Percentiles rank a stretch among this genome's conserved stretches.
These are phyloP conservation scores for Napeogenes inachia DNA, from an alignment of 2,888 invertebrate species.

Conservation along the genomic window DNA sequence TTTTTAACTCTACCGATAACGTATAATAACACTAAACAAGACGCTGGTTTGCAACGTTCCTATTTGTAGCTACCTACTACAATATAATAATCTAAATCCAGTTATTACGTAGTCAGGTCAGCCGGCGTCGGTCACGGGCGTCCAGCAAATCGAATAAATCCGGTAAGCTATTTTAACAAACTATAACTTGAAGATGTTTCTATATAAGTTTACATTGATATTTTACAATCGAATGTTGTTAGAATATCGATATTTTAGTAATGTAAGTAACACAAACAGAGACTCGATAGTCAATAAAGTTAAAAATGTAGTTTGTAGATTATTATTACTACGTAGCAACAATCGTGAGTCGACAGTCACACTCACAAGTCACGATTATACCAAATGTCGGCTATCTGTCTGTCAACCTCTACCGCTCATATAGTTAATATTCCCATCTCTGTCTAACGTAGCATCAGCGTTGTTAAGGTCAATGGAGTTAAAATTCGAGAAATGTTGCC, in stretches of 20 bases:
- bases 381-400: conserved; percentile 13
- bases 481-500: conserved; percentile 20
- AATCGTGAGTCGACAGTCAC: conserved; percentile 16
- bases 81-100: neutral
- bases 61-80: too few relatives aligned
- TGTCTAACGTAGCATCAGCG: conserved; percentile 9
- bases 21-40: neutral
- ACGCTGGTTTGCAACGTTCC: neutral
- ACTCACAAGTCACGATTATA: conserved; percentile 6
- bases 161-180: neutral
- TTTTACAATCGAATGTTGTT: too few relatives aligned
- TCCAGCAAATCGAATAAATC: neutral
- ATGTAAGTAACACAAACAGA: neutral
- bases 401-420: conserved; percentile 9
- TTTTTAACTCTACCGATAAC: neutral
- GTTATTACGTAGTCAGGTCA: neutral
- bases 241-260: neutral
- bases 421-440: conserved; percentile 6
- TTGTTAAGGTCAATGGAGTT: conserved; percentile 21
- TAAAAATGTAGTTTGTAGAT: conserved; percentile 6
- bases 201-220: too few relatives aligned
- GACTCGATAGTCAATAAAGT: conserved; percentile 19
- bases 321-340: conserved; percentile 13
- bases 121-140: conserved; percentile 3
- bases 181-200: too few relatives aligned